These are phyloP conservation scores for Hermatobates lingyangjiaoensis DNA, from an alignment of 1,140 invertebrate species.

Conservation along the genomic window DNA sequence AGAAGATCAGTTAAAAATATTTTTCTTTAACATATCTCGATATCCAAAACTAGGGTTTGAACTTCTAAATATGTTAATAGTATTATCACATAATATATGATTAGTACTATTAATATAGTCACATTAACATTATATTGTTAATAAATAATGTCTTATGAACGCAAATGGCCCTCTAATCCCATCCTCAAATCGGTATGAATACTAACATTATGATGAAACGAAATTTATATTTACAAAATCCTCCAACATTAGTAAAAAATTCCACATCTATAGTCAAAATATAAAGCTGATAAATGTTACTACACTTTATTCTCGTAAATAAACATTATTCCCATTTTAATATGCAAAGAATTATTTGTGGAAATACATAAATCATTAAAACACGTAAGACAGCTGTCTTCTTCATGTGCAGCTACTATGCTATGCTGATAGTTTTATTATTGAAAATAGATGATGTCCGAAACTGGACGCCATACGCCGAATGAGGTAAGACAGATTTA, in stretches of 20 bases:
- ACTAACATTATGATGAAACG: not conserved
- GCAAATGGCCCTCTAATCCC: not conserved
- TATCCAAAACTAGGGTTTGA: not conserved
- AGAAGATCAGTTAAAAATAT: not conserved
- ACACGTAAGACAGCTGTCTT: not conserved
- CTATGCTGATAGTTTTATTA: not conserved
- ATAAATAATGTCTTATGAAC: not conserved
- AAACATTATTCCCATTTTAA: too few relatives aligned
- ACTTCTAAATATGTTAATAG: not conserved
- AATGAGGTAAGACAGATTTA: too few relatives aligned
- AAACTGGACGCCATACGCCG: too few relatives aligned
- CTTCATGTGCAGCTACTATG: not conserved
- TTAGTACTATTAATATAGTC: not conserved
- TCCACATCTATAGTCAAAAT: not conserved
- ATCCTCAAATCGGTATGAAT: not conserved
- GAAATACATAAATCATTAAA: too few relatives aligned
- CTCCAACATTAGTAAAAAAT: not conserved
- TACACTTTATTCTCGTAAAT: too few relatives aligned
- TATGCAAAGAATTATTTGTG: too few relatives aligned
- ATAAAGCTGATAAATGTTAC: too few relatives aligned
- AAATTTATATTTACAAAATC: not conserved
- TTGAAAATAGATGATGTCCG: not conserved
- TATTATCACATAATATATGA: not conserved
- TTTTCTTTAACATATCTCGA: not conserved
- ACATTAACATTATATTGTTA: not conserved